phyloP scores from a whole-genome alignment of 2,888 invertebrate species.

The Caradrina clavipalpis region DNA sequence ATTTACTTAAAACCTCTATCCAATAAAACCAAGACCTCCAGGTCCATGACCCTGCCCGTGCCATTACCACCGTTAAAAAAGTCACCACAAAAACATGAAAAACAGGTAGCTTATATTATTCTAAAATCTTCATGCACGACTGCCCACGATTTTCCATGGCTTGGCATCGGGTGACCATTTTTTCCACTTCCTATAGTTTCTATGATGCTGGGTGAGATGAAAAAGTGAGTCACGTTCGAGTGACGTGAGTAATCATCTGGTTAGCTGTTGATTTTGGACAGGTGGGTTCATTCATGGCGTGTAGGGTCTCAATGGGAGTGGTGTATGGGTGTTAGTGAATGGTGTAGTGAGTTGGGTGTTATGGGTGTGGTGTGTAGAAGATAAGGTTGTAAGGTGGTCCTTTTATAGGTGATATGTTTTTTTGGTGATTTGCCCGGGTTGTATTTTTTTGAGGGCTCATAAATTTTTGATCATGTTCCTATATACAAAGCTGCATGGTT shows the following conservation, averaged over 20 bases:
- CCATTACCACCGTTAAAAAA: slow-evolving; percentile 66
- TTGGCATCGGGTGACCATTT: slow-evolving; percentile 71
- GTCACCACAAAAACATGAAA: slow-evolving; percentile 75
- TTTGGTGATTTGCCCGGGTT: too few species aligned
- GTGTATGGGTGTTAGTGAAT: slow-evolving; percentile 24
- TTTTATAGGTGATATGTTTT: too few species aligned
- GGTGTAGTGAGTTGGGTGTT: slow-evolving; percentile 1
- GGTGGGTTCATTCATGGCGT: slow-evolving; percentile 65
- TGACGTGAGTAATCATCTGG: slow-evolving; percentile 80
- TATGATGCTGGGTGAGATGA: slow-evolving; percentile 63
- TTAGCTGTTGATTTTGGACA: slow-evolving; percentile 71
- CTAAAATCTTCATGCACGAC: slow-evolving; percentile 68
- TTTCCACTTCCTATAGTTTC: slow-evolving; percentile 58
- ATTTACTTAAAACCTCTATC: slow-evolving; percentile 43
- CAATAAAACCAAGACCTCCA: slow-evolving; percentile 40
- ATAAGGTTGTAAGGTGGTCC: too few species aligned
- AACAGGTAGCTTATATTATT: slow-evolving; percentile 79
- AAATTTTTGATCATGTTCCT: too few species aligned
- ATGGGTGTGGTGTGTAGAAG: too few species aligned
- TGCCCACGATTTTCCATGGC: slow-evolving; percentile 75
- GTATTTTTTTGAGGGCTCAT: too few species aligned
- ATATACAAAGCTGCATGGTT: too few species aligned
- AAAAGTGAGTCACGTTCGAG: slow-evolving; percentile 73
- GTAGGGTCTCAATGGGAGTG: slow-evolving; percentile 47
- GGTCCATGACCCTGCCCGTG: slow-evolving; percentile 72